These are phyloP conservation scores for Symphodus melops DNA, from an alignment of 2,113 vertebrate species.

Conservation along the genomic window DNA sequence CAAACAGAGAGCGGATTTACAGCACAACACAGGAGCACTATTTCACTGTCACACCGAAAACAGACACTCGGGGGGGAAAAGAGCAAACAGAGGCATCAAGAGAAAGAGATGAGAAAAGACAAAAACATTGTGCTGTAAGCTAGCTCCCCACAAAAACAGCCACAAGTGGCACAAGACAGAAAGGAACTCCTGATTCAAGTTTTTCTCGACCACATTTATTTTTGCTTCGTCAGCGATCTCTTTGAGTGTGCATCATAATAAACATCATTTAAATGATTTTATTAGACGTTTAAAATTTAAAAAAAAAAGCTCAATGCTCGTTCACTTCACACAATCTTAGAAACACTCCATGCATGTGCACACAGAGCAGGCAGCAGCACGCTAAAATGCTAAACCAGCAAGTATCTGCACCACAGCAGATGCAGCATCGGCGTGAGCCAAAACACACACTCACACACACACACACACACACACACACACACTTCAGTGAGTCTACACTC, in stretches of 20 bases:
- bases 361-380: slow-evolving; percentile 47
- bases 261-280: background rate
- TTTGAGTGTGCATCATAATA: background rate
- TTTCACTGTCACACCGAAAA: slow-evolving; percentile 58
- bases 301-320: background rate
- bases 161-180: background rate
- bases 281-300: background rate
- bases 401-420: slow-evolving; percentile 57
- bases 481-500: slow-evolving; percentile 1
- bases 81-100: background rate
- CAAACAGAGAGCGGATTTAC: slow-evolving; percentile 83
- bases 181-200: too few relatives aligned
- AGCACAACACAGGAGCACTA: slow-evolving; percentile 63
- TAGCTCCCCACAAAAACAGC: background rate
- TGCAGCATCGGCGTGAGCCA: slow-evolving; percentile 39
- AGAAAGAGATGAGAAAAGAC: background rate
- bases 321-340: slow-evolving; percentile 1
- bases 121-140: background rate
- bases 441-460: background rate
- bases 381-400: slow-evolving; percentile 66
- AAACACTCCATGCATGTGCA: slow-evolving; percentile 23
- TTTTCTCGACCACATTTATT: too few relatives aligned
- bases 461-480: background rate
- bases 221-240: too few relatives aligned
- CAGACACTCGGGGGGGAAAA: slow-evolving; percentile 21